These are phyloP conservation scores for Zelleria hepariella DNA, from an alignment of 2,888 invertebrate species.

Conservation along the genomic window DNA sequence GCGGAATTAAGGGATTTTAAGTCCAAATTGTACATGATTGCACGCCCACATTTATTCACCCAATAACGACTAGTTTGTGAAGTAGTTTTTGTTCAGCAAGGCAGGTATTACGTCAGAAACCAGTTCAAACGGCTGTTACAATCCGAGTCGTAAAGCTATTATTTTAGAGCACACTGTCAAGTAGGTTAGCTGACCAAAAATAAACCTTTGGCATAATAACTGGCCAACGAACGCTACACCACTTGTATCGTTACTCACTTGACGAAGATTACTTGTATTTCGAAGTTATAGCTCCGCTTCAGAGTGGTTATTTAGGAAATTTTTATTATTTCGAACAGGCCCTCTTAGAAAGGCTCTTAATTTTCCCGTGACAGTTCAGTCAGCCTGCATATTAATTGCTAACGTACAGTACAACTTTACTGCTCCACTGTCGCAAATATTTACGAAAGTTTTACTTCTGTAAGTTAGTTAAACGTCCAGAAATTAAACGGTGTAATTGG, in stretches of 20 bases:
- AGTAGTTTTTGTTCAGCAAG: background rate
- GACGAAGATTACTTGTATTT: no score
- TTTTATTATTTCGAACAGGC: no score
- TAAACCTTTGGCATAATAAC: slow-evolving; percentile 39
- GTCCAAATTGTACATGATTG: background rate
- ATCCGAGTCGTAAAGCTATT: background rate
- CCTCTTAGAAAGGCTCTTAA: no score
- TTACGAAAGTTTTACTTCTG: background rate
- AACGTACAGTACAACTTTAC: no score
- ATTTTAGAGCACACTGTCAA: background rate
- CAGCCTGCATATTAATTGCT: no score
- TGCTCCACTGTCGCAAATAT: no score
- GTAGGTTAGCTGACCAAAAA: slow-evolving; percentile 39
- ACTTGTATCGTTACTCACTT: no score
- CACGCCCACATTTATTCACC: background rate
- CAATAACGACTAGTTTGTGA: background rate
- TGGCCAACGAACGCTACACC: background rate
- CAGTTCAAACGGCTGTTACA: background rate
- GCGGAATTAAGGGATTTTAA: background rate
- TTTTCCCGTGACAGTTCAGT: no score
- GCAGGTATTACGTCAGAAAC: background rate
- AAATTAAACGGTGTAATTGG: background rate
- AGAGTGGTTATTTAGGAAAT: no score
- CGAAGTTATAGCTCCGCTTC: no score
- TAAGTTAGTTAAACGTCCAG: background rate